phyloP scores from a whole-genome alignment of 1,140 invertebrate species.

The Drosophila ercepeae region DNA sequence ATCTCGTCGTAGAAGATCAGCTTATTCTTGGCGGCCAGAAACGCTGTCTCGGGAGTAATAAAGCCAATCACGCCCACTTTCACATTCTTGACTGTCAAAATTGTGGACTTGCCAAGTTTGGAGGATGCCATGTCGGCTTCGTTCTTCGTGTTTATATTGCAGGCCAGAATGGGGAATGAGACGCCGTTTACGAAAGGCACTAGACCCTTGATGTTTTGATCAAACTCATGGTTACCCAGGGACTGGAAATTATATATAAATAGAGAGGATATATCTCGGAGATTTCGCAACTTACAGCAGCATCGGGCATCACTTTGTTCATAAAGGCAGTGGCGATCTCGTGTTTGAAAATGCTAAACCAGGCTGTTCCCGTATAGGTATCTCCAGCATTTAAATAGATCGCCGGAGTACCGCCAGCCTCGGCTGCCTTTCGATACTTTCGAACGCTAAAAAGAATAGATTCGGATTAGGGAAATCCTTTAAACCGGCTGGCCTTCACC shows the following conservation, averaged over 20 bases:
- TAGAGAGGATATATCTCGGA: background rate
- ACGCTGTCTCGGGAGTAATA: slow-evolving; percentile 92
- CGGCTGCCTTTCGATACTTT: slow-evolving; percentile 85
- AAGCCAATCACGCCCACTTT: slow-evolving; percentile 95
- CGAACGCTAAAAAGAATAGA: slow-evolving; percentile 84
- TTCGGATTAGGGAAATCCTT: background rate
- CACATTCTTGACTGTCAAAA: slow-evolving; percentile 87
- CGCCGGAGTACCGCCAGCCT: slow-evolving; percentile 86
- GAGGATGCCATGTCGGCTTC: slow-evolving; percentile 86
- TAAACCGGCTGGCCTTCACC: slow-evolving; percentile 85
- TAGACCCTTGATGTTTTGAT: slow-evolving; percentile 90
- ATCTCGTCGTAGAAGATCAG: slow-evolving; percentile 92
- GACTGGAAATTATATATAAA: slow-evolving; percentile 90
- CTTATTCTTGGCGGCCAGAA: slow-evolving; percentile 86
- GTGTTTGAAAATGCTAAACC: slow-evolving; percentile 92
- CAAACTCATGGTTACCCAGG: slow-evolving; percentile 98
- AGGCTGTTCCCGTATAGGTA: slow-evolving; percentile 94
- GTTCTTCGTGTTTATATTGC: slow-evolving; percentile 89
- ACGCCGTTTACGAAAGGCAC: slow-evolving; percentile 90
- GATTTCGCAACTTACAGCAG: slow-evolving; percentile 90
- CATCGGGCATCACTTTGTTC: slow-evolving; percentile 91
- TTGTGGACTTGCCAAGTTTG: slow-evolving; percentile 86
- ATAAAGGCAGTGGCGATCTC: slow-evolving; percentile 90
- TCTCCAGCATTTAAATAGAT: slow-evolving; percentile 94
- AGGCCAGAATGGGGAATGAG: slow-evolving; percentile 89